These are phyloP conservation scores for Corvus hawaiiensis DNA, from an alignment of 2,113 vertebrate species.

Conservation along the genomic window DNA sequence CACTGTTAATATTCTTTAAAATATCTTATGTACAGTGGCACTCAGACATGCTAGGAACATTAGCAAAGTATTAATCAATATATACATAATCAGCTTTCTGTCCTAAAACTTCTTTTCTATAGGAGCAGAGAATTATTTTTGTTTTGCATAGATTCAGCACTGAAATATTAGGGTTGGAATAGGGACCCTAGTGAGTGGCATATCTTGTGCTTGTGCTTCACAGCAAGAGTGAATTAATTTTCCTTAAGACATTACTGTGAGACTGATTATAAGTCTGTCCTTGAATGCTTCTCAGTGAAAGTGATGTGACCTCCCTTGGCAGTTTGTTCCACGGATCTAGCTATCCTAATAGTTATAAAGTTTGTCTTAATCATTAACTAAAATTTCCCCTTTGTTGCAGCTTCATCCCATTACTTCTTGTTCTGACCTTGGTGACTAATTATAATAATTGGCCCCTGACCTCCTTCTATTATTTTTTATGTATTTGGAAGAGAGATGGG, in stretches of 20 bases:
- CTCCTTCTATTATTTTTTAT: slow-evolving; percentile 36
- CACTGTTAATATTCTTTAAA: neutral
- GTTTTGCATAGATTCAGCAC: neutral
- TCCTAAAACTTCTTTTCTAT: neutral
- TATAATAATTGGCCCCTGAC: slow-evolving; percentile 58
- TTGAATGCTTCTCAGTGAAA: slow-evolving; percentile 51
- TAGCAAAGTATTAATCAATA: neutral
- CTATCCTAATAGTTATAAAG: slow-evolving; percentile 59
- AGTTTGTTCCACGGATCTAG: slow-evolving; percentile 47
- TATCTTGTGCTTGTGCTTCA: neutral
- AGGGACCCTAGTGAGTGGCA: neutral
- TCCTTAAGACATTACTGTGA: slow-evolving; percentile 43
- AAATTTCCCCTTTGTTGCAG: slow-evolving; percentile 60
- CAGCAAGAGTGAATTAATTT: slow-evolving; percentile 58
- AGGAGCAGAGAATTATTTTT: neutral
- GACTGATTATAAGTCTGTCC: slow-evolving; percentile 47
- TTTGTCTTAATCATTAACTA: slow-evolving; percentile 66
- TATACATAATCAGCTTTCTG: neutral
- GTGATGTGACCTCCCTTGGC: slow-evolving; percentile 38
- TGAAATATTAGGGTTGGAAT: neutral
- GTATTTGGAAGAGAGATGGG: neutral
- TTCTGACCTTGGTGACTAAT: slow-evolving; percentile 59
- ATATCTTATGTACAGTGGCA: neutral
- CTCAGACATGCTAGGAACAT: neutral
- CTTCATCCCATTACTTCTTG: slow-evolving; percentile 36